Conservation (phyloP, 2,888 invertebrate species). For the Ctena decussata region DNA sequence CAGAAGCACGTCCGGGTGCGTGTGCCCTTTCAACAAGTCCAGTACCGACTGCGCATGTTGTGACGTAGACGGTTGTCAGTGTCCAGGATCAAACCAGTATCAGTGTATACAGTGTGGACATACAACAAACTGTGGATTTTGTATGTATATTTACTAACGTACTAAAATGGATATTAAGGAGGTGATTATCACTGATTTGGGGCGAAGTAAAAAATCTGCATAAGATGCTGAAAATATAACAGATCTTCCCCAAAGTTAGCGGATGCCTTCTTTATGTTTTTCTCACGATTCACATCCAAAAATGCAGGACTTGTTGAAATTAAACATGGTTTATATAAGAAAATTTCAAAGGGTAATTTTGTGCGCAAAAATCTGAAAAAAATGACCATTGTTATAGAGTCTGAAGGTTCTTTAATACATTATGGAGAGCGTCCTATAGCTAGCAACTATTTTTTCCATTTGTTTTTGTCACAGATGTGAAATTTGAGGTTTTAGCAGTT, state of each 20-base stretch:
- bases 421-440: no score
- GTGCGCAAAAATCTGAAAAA: no score
- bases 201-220: no score
- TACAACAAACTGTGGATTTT: slow-evolving; percentile 61
- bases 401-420: not conserved
- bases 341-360: no score
- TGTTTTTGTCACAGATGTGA: not conserved
- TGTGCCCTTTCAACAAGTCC: slow-evolving; percentile 49
- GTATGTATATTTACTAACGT: slow-evolving; percentile 53
- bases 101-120: slow-evolving; percentile 69
- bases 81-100: slow-evolving; percentile 51
- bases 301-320: no score
- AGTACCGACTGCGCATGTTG: slow-evolving; percentile 68
- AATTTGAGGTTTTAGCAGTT: not conserved
- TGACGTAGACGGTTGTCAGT: slow-evolving; percentile 68
- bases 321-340: no score
- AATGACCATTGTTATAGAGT: not conserved
- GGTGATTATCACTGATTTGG: no score
- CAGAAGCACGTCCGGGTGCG: slow-evolving; percentile 63
- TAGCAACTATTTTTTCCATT: not conserved
- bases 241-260: no score
- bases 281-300: no score
- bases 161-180: not conserved
- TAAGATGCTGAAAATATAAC: no score
- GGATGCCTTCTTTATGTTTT: no score